Evolutionary conservation across 2,113 vertebrate genomes (phyloP).

Genomic region (Pithys albifrons): DNA sequence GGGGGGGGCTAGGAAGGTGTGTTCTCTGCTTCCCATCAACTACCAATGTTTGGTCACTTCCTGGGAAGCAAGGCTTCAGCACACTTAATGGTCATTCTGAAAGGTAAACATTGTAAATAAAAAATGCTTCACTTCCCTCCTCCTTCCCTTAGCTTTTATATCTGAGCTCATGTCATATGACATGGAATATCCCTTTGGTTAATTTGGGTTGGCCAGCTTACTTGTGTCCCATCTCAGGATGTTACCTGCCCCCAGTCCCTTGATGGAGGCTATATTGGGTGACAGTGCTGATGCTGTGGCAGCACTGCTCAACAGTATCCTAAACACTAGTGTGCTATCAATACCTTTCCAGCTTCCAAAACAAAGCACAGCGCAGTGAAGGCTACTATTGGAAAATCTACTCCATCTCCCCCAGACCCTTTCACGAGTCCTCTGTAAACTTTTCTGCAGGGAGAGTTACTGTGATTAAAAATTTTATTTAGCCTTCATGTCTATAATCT

Average conservation of each 20-base stretch:
- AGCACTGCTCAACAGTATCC: background rate
- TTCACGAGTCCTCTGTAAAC: accelerated
- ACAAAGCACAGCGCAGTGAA: background rate
- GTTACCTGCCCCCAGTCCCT: background rate
- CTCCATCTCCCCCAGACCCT: background rate
- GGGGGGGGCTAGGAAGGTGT: background rate
- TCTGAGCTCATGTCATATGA: background rate
- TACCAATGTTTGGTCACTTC: background rate
- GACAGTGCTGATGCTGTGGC: background rate
- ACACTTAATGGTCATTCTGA: too few relatives aligned
- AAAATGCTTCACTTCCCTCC: background rate
- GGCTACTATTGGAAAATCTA: background rate
- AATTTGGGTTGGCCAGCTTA: background rate
- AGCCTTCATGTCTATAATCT: background rate
- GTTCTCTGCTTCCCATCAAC: background rate
- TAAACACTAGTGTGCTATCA: background rate
- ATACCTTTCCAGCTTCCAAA: background rate
- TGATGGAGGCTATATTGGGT: background rate
- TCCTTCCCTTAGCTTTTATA: background rate
- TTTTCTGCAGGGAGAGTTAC: background rate
- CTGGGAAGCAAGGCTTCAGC: background rate
- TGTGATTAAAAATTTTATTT: background rate
- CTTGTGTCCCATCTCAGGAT: background rate
- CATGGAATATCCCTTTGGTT: background rate
- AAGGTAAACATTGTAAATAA: background rate